These are phyloP conservation scores for Pedetes capensis DNA, from an alignment of 2,113 vertebrate species.

Conservation along the genomic window DNA sequence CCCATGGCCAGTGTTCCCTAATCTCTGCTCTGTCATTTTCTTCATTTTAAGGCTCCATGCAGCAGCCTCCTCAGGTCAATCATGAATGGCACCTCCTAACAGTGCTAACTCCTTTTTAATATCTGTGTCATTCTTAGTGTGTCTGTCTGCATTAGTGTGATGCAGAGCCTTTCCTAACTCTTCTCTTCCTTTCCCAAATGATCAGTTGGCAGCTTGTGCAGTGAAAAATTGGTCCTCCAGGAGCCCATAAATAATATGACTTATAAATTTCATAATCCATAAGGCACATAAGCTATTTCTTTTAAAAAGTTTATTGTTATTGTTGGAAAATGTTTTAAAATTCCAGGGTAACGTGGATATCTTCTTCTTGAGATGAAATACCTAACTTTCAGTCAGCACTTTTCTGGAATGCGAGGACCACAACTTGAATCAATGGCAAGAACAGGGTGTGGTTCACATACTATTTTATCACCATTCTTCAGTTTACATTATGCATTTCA, in stretches of 20 bases:
- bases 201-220: neutral
- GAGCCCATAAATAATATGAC: constrained; percentile 44
- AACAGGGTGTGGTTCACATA: neutral
- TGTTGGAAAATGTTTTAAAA: constrained; percentile 32
- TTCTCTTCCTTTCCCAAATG: constrained; percentile 16
- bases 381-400: neutral
- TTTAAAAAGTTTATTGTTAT: neutral
- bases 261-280: neutral
- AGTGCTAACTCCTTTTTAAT: neutral
- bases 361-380: constrained; percentile 1
- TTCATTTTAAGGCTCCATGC: neutral
- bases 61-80: neutral
- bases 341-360: neutral
- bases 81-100: neutral
- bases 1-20: neutral
- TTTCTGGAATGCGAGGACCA: neutral
- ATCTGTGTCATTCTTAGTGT: constrained; percentile 39
- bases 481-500: neutral
- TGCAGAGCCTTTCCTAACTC: neutral
- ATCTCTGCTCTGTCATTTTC: neutral
- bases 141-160: constrained; percentile 33
- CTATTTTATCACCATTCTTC: neutral
- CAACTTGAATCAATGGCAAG: neutral
- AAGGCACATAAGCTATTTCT: neutral
- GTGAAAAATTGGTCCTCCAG: constrained; percentile 19